Evolutionary conservation across 2,113 vertebrate genomes (phyloP), one percentile per base, ranked within the genome.

Genomic region (Erinaceus europaeus): DNA sequence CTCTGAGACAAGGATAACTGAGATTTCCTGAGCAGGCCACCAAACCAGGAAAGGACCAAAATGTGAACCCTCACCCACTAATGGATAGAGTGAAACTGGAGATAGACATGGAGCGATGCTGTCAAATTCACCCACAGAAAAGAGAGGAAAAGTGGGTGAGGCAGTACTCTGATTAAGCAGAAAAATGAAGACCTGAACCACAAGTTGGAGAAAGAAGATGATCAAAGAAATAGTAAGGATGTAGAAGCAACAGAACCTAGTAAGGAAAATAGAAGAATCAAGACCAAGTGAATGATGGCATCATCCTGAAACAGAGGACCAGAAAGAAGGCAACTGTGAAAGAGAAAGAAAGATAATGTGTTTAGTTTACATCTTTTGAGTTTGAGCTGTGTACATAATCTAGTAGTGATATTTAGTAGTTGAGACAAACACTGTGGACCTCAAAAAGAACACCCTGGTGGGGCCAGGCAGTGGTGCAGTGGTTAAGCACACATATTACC

Each of bases 231-330:
- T 38, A 7, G 18, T 77, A 73, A 81, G 34, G 13, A 81, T 42
- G 27, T 50, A 74, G 17, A 76, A 76, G 67, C 29, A 40, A 44
- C 3, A 87, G 65, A 88, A 4, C 36, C 79, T 61, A 42, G 32
- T 62, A 34, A 86, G 29, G 9, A 84, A 93, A 69, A 67, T 9
- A 48, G 59, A 75, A 74, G 50, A 53, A 29, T 48, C 38, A 57
- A 78, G 65, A 36, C 38, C 38, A n/a, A 42, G 12, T 12, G 10
- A 34, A 29, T 84, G 62, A 42, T 48, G 32, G 44, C 17, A 7
- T 2, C 25, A n/a, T 44, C 46, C n/a, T 57, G 46, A 65, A 40
- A 69, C 73, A 74, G 36, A n/a, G 46, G 65, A 50, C 36, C 73
- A 76, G 32, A 36, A n/a, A 61, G 15, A 11, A 55, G 50, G 6